Percentiles rank a stretch among this genome's conserved stretches.
Evolutionary conservation across 2,888 invertebrate genomes (phyloP).

Genomic region (Conomelus anceps): DNA sequence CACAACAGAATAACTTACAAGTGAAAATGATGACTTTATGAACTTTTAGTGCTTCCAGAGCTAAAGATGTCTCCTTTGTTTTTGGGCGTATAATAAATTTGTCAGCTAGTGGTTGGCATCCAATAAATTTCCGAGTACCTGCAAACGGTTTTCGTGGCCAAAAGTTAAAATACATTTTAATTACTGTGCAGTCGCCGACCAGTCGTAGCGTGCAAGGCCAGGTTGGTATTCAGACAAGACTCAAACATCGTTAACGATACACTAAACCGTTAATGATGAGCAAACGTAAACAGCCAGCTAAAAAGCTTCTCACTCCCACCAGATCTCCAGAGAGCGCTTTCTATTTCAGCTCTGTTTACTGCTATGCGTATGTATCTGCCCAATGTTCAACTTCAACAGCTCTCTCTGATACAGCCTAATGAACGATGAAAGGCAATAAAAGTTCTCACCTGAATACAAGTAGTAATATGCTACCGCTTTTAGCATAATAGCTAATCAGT

Average conservation of each 20-base stretch:
- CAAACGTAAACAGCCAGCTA: background rate
- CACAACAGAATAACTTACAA: background rate
- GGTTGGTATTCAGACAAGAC: background rate
- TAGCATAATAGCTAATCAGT: background rate
- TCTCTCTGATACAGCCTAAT: background rate
- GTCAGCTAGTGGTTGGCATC: background rate
- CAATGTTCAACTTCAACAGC: background rate
- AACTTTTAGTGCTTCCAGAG: background rate
- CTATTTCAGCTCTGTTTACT: background rate
- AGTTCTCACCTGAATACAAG: background rate
- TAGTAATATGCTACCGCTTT: background rate
- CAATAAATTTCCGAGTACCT: background rate
- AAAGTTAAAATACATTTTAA: background rate
- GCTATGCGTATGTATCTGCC: background rate
- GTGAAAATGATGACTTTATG: background rate
- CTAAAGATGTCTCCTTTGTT: background rate
- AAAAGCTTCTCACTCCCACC: background rate
- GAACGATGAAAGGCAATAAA: background rate
- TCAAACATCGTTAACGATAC: background rate
- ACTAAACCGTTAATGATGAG: background rate
- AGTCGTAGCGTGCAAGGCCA: background rate
- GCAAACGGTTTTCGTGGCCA: background rate
- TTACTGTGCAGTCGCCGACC: background rate
- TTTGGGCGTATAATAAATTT: background rate
- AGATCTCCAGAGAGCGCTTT: background rate